Conservation (phyloP, 1,140 invertebrate species). For the Zeugodacus cucurbitae region DNA sequence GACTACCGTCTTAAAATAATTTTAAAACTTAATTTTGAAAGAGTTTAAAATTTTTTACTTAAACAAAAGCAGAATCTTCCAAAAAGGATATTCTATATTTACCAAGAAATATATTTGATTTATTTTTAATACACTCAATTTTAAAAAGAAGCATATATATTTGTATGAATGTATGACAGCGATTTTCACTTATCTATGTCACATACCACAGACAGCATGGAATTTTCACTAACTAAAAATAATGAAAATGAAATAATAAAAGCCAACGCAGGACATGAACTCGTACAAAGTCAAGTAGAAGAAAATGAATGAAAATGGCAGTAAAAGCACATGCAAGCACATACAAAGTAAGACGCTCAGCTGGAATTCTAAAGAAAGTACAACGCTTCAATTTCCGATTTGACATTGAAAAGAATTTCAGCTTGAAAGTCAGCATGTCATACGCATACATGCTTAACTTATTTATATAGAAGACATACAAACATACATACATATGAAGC, state of each 20-base stretch:
- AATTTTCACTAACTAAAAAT: not conserved
- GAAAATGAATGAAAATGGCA: not conserved
- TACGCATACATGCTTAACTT: not conserved
- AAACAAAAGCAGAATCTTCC: no score
- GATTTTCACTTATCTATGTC: not conserved
- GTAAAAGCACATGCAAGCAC: not conserved
- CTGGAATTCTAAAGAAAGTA: not conserved
- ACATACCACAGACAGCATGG: not conserved
- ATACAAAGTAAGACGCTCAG: not conserved
- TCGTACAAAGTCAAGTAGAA: not conserved
- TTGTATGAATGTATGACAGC: not conserved
- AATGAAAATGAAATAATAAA: not conserved
- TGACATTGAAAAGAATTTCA: slow-evolving; percentile 44
- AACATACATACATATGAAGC: not conserved
- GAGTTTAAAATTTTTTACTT: no score
- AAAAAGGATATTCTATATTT: no score
- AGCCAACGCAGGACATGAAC: not conserved
- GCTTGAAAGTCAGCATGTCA: slow-evolving; percentile 21
- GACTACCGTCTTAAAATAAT: no score
- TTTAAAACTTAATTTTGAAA: no score
- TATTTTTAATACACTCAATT: no score
- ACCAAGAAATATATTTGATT: no score
- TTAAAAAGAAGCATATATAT: not conserved
- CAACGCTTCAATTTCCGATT: slow-evolving; percentile 18
- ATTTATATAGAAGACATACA: not conserved